A percentile compares a stretch with the other conserved stretches of the same genome.
Conservation (phyloP, 2,888 invertebrate species). For the Noctua fimbriata region DNA sequence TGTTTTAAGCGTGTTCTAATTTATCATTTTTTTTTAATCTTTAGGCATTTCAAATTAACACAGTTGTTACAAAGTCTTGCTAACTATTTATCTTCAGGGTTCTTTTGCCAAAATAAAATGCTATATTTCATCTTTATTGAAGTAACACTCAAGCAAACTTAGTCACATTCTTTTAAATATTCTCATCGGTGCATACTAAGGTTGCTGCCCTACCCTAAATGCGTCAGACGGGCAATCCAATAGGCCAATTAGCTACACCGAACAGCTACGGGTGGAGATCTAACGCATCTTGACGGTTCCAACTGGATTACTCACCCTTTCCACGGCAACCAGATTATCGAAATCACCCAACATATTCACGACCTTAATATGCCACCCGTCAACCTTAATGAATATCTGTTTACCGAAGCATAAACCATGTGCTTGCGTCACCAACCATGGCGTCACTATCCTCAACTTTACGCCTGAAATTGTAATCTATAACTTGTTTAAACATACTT, state of each 20-base stretch:
- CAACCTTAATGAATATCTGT: constrained; percentile 51
- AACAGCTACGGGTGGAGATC: neutral
- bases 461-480: constrained; percentile 63
- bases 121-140: neutral
- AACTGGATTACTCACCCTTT: neutral
- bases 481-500: constrained; percentile 63
- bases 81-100: too few relatives aligned
- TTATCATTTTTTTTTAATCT: neutral
- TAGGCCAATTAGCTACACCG: neutral
- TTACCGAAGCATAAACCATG: constrained; percentile 45
- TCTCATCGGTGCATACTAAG: neutral
- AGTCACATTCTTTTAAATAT: neutral
- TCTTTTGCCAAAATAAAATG: neutral
- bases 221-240: neutral
- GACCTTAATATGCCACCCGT: constrained; percentile 18
- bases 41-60: neutral
- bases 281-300: neutral
- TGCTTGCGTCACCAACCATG: constrained; percentile 54
- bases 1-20: too few relatives aligned
- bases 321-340: constrained; percentile 8
- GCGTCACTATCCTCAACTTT: constrained; percentile 63
- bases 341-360: constrained; percentile 19
- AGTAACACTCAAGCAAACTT: neutral
- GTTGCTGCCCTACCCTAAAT: neutral
- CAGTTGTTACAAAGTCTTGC: neutral